Evolutionary conservation across 2,888 invertebrate genomes (phyloP), one percentile per base, ranked within the genome.

Genomic region (Mesorhabditis sp.): DNA sequence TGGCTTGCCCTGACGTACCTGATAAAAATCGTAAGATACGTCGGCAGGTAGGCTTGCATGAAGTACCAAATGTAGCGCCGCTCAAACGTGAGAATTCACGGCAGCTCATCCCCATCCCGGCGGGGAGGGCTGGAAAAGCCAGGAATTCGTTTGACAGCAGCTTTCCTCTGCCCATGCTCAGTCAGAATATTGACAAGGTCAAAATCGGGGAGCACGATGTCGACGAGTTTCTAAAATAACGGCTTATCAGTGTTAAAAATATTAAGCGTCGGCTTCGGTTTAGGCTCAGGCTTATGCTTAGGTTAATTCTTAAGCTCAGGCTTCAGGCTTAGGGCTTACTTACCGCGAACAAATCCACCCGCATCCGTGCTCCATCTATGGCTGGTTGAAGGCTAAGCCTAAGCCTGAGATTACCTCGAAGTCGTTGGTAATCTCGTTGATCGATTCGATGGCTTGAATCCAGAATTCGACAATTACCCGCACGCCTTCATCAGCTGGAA

Each of bases 21-120:
- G 66, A 85, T 82, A 67, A 83, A 84, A 61, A 84, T 85, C 7
- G 84, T 84, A 13, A 85, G 77, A 74, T 85, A 85, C 1, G 84
- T 85, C 0, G 84, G 85, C 6, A 86, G 76, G 66, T 85, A 85
- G 4, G 86, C 86, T 70, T 85, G 85, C 80, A 85, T 80, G 66
- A 86, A 83, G 68, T 84, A 85, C 82, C 82, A 83, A 62, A 80
- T 74, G 66, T 78, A 80, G n/a, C 83, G 69, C 15, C 84, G 63
- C 62, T 83, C 81, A 62, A 84, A 84, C 4, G 80, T 78, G 10
- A 84, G 28, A 70, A 45, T 76, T 72, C 45, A 84, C 81, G 66
- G 83, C 58, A 84, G 71, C 67, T 84, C 84, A 68, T 84, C 84
- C 84, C 84, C 82, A 83, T 83, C 66, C 83, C 83, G 28, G 82